Evolutionary conservation across 2,888 invertebrate species (phyloP), one percentile per base, ranked within the genome.

Genomic region (Ceramica pisi): DNA sequence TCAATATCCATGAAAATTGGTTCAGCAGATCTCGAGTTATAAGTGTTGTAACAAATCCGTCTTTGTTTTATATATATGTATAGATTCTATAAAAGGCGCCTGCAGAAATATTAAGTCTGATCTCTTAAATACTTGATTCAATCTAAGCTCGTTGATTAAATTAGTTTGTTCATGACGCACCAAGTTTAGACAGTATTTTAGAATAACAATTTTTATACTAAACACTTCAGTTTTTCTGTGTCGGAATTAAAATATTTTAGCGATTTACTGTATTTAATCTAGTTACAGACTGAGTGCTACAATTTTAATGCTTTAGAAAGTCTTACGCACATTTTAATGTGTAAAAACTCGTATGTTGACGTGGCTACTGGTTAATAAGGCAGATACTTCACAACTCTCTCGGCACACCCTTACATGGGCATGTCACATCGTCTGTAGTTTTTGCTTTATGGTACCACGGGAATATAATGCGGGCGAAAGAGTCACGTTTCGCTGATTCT

Each of bases 241-340:
- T 60, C 46, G 63, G 23, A 73, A 79, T 60, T 63, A 56, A 56
- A 79, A 73, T 66, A 79, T 48, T 68, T 82, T 61, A n/a, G 46
- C 75, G 0, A 57, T 73, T 59, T 41, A 59, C 60, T 46, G 56
- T 35, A 8, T 57, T 57, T 62, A 61, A 66, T 56, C 67, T 71
- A 67, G 68, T 73, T 80, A 38, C 60, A 65, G 48, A 55, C 44
- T 62, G 71, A 69, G 67, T 71, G 77, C 71, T 66, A 79, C 74
- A 75, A 78, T 84, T 75, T 76, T 71, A 80, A 78, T 79, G 75
- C 80, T 80, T 87, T 86, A 84, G 89, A 89, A 90, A 90, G 89
- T 83, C 68, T 74, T 64, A 74, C 68, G 67, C 66, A 81, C 78
- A 79, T 87, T 85, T 84, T 78, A 57, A 76, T 75, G 62, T 71